Evolutionary conservation across 2,113 vertebrate species (phyloP).

Genomic region (Triplophysa rosa): DNA sequence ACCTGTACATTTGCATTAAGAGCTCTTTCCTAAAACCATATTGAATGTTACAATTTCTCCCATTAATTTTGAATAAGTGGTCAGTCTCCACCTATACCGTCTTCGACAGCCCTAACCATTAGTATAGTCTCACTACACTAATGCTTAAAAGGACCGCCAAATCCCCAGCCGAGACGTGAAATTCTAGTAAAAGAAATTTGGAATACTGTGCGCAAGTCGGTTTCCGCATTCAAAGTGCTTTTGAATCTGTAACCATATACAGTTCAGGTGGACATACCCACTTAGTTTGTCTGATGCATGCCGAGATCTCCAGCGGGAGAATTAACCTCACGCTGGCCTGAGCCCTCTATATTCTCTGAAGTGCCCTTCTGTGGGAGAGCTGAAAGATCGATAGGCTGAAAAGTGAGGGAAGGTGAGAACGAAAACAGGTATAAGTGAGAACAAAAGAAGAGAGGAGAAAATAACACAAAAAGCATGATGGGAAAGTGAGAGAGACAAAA

Average conservation of each 20-base stretch:
- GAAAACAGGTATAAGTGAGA: slow-evolving; percentile 43
- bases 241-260: slow-evolving; percentile 36
- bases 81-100: no score
- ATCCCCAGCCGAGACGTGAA: not conserved
- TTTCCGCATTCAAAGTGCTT: slow-evolving; percentile 1
- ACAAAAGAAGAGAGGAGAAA: slow-evolving; percentile 67
- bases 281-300: slow-evolving; percentile 17
- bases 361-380: slow-evolving; percentile 30
- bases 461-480: slow-evolving; percentile 58
- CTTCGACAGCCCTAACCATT: no score
- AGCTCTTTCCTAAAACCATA: not conserved
- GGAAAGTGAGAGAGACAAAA: not conserved
- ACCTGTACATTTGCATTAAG: not conserved
- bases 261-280: slow-evolving; percentile 17
- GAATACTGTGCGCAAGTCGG: not conserved
- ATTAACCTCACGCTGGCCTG: slow-evolving; percentile 25
- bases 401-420: slow-evolving; percentile 28
- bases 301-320: not conserved
- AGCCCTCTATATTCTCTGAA: slow-evolving; percentile 35
- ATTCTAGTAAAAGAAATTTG: not conserved
- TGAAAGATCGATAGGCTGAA: slow-evolving; percentile 21
- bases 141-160: not conserved
- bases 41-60: not conserved
- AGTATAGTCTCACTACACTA: no score
- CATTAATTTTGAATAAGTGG: no score